phyloP scores from a whole-genome alignment of 2,888 invertebrate genomes.

The Augiades crinisus region DNA sequence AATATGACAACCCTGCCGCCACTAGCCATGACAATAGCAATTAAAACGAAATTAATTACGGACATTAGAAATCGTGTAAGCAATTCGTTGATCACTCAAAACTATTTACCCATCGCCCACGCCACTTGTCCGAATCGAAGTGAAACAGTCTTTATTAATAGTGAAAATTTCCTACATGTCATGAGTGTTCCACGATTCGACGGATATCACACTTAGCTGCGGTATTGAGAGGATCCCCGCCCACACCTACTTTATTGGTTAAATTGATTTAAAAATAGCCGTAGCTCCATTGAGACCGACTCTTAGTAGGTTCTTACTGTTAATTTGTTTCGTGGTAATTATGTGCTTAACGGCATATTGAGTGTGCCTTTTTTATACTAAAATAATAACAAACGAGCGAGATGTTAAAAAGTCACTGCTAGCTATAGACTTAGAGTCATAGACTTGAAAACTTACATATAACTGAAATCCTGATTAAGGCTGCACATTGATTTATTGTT shows the following conservation, averaged over 20 bases:
- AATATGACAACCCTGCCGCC: not conserved
- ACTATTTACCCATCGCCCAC: conserved; percentile 6
- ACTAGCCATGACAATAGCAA: conserved; percentile 21
- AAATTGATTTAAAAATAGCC: conserved; percentile 1
- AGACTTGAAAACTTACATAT: too few relatives aligned
- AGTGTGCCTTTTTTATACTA: not conserved
- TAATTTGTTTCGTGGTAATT: not conserved
- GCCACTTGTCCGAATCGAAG: not conserved
- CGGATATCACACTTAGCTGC: not conserved
- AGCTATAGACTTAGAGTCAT: too few relatives aligned
- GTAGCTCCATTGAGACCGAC: not conserved
- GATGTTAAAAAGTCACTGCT: too few relatives aligned
- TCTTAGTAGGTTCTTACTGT: not conserved
- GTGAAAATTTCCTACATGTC: conserved; percentile 19
- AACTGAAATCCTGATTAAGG: too few relatives aligned
- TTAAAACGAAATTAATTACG: conserved; percentile 31
- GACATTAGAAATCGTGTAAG: conserved; percentile 20
- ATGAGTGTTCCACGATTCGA: not conserved
- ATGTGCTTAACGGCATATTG: not conserved
- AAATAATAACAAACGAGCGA: too few relatives aligned
- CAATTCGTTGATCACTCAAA: conserved; percentile 26
- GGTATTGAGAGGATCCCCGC: not conserved
- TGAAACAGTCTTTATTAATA: conserved; percentile 8
- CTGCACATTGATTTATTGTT: too few relatives aligned
- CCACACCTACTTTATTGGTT: conserved; percentile 33